Conservation (phyloP, 1,140 invertebrate species). For the Drosophila orosa region DNA sequence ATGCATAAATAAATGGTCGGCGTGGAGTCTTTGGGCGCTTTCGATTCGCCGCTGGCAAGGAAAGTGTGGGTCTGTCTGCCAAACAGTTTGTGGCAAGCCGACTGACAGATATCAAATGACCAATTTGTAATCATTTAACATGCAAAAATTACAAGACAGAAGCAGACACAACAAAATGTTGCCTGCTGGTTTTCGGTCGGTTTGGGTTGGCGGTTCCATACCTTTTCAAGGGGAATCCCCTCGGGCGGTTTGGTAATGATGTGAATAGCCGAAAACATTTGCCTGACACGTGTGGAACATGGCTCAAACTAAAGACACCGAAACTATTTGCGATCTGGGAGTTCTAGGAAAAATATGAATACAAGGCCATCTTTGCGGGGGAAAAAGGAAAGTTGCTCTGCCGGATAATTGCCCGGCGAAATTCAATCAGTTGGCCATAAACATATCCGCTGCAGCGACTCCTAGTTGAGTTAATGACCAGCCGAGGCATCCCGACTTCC, state of each 20-base stretch:
- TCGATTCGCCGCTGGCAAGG: slow-evolving; percentile 44
- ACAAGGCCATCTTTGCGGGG: slow-evolving; percentile 12
- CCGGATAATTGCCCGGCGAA: slow-evolving; percentile 37
- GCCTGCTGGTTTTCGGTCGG: slow-evolving; percentile 19
- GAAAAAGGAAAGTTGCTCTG: slow-evolving; percentile 55
- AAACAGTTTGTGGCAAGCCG: slow-evolving; percentile 54
- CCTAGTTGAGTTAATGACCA: slow-evolving; percentile 61
- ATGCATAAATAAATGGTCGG: slow-evolving; percentile 55
- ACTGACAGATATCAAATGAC: slow-evolving; percentile 69
- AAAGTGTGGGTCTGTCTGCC: slow-evolving; percentile 62
- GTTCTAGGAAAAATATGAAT: slow-evolving; percentile 31
- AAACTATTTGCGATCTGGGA: slow-evolving; percentile 10
- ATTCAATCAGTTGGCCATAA: slow-evolving; percentile 67
- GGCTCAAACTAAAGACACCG: slow-evolving; percentile 4
- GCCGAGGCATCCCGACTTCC: slow-evolving; percentile 57
- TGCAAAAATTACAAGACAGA: slow-evolving; percentile 44
- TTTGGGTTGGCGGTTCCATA: slow-evolving; percentile 4
- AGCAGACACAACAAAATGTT: slow-evolving; percentile 30
- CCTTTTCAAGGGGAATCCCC: slow-evolving; percentile 49
- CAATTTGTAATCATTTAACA: slow-evolving; percentile 77
- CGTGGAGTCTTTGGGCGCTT: slow-evolving; percentile 28
- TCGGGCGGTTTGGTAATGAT: slow-evolving; percentile 53
- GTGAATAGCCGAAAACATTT: slow-evolving; percentile 56
- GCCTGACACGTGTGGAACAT: slow-evolving; percentile 43
- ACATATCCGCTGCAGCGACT: slow-evolving; percentile 63